Conservation (phyloP, 2,797 vertebrate genomes). For the Anguilla anguilla region DNA sequence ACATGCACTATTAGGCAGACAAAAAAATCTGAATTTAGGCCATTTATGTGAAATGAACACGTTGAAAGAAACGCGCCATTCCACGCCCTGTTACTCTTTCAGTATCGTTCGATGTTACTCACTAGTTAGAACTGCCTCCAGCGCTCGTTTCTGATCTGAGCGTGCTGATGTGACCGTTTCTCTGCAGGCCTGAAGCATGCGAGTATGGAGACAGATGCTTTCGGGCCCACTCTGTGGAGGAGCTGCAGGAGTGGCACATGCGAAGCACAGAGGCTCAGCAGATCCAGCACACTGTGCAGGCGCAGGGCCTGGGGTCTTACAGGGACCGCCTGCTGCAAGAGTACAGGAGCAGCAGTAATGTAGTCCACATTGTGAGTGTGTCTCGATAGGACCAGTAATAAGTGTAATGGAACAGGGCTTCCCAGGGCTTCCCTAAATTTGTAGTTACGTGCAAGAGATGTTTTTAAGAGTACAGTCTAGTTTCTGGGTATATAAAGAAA, state of each 20-base stretch:
- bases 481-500: no score
- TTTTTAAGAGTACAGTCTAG: no score
- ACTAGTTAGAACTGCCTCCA: not conserved
- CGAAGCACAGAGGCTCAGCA: slow-evolving; percentile 39
- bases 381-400: not conserved
- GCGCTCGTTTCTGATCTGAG: not conserved
- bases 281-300: slow-evolving; percentile 47
- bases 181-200: slow-evolving; percentile 62
- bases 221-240: slow-evolving; percentile 60
- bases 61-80: not conserved
- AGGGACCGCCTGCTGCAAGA: slow-evolving; percentile 65
- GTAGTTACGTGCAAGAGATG: no score
- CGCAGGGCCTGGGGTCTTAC: slow-evolving; percentile 70
- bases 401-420: not conserved
- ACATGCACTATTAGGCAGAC: no score
- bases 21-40: not conserved
- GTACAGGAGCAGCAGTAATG: slow-evolving; percentile 57
- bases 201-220: slow-evolving; percentile 65
- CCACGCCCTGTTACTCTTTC: not conserved
- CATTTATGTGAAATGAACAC: not conserved
- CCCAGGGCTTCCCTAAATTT: not conserved
- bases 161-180: not conserved
- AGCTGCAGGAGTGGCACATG: slow-evolving; percentile 74
- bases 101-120: not conserved
- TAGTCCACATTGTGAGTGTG: slow-evolving; percentile 69